Evolutionary conservation across 2,888 invertebrate species (phyloP), one percentile per base, ranked within the genome.

Genomic region (Cryptocephalus moraei): DNA sequence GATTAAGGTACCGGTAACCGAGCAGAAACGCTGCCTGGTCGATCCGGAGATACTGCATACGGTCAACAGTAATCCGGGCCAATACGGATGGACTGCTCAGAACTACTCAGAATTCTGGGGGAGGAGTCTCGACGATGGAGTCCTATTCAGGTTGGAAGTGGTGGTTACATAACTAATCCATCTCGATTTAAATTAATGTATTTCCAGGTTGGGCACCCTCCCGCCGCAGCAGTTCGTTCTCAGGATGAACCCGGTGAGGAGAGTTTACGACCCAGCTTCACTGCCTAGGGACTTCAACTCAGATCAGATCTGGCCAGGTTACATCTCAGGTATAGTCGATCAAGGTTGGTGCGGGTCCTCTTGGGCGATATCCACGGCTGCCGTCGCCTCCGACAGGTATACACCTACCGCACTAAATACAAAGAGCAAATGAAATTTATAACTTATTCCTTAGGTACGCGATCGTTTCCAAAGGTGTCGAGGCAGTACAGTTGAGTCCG

Each of bases 361-460:
- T 2, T 96, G 95, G 95, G 94, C 92, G 0, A 78, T 95, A 31
- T 86, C 91, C 0, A 86, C 93, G 0, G 84, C 86, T 9, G 80
- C 82, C 10, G 84, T 91, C 36, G 85, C 85, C 46, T 84, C 86
- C 43, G 89, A 89, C 69, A 79, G 90, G 72, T 78, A 75, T 53
- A 33, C 32, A 31, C 6, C 12, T 36, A 6, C 22, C 6, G 22
- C 2, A 22, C 22, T 6, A n/a, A n/a, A n/a, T 39, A 48, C 12
- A 38, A 13, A 45, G 36, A 38, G 10, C 31, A 4, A 10, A 13
- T 12, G 34, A 22, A 47, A 40, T 39, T 46, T 44, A 4, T 11
- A 38, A 4, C 12, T 40, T 42, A 12, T 49, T 32, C 57, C 59
- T 14, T 60, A 80, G 89, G 62, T 84, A 86, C 59, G 86, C 86